Evolutionary conservation across 2,888 invertebrate species (phyloP).

Genomic region (Cerastis leucographa): DNA sequence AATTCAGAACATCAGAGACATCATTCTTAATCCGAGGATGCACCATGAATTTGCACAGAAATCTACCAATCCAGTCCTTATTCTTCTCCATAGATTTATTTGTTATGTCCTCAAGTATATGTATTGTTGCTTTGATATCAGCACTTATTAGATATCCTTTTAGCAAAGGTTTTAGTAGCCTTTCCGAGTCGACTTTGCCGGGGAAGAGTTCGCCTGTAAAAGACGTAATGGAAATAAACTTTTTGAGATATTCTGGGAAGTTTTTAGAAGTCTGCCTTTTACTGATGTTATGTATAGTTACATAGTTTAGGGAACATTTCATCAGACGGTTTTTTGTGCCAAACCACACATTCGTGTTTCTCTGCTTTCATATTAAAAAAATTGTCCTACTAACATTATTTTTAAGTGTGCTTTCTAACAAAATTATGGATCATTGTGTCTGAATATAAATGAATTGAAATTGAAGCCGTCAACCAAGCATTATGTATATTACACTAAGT

Average conservation of each 20-base stretch:
- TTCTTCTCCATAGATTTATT: constrained; percentile 82
- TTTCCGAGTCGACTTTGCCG: constrained; percentile 88
- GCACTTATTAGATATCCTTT: constrained; percentile 86
- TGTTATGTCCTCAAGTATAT: constrained; percentile 86
- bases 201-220: constrained; percentile 84
- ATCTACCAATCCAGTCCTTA: constrained; percentile 90
- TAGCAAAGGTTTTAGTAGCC: constrained; percentile 86
- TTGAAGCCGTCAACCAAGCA: no score
- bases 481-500: no score
- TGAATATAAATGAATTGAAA: no score
- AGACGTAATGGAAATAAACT: neutral
- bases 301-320: no score
- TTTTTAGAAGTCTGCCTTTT: neutral
- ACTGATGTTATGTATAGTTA: no score
- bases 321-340: no score
- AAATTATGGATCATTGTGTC: no score
- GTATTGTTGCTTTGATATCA: constrained; percentile 85
- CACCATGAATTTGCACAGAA: constrained; percentile 87
- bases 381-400: no score
- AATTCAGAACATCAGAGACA: constrained; percentile 78
- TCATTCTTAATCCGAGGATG: constrained; percentile 84
- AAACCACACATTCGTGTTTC: no score
- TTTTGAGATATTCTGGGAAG: neutral
- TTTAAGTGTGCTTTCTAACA: no score
- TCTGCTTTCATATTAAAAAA: no score